Evolutionary conservation across 2,888 invertebrate genomes (phyloP), one percentile per base, ranked within the genome.

Genomic region (Nephrotoma flavescens): DNA sequence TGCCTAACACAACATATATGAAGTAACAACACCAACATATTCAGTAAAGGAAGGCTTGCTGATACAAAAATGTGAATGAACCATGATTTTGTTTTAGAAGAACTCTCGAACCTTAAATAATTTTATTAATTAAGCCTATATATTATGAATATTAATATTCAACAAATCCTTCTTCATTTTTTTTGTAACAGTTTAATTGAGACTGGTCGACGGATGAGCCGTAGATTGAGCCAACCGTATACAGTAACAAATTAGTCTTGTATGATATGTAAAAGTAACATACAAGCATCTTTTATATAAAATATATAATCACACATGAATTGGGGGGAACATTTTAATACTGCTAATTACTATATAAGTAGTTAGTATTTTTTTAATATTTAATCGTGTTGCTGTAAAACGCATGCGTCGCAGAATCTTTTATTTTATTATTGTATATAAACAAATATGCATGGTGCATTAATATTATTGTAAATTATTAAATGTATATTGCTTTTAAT

Each of bases 201-300:
- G 88, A 91, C 90, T 89, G 91, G 91, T 89, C 91, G 91, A 90
- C 90, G 92, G 88, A 90, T 91, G 88, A 91, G 92, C 86, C 86
- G 86, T 86, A 86, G 88, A 93, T 93, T 83, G 93, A 84, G 84
- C 42, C 84, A 84, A 84, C 84, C 84, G 42, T 84, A 42, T 84
- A 84, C 84, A 84, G 11, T 84, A 42, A 84, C 84, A 42, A 84
- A 71, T 3, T 71, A 71, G 71, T 11, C 31, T 71, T 52, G 15
- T 3, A 31, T 31, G 31, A 44, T 31, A 31, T 71, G 9, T 19
- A 71, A 52, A 4, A 71, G 71, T 71, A 31, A 31, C 31, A 31
- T 31, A 71, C 71, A 31, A 31, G 31, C 9, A 31, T 31, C 71
- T 71, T 31, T 3, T 31, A 2, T 31, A 31, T 31, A 31, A 31